A percentile compares a stretch with the other conserved stretches of the same genome.
Evolutionary conservation across 2,113 vertebrate species (phyloP).

Genomic region (Clarias magur): DNA sequence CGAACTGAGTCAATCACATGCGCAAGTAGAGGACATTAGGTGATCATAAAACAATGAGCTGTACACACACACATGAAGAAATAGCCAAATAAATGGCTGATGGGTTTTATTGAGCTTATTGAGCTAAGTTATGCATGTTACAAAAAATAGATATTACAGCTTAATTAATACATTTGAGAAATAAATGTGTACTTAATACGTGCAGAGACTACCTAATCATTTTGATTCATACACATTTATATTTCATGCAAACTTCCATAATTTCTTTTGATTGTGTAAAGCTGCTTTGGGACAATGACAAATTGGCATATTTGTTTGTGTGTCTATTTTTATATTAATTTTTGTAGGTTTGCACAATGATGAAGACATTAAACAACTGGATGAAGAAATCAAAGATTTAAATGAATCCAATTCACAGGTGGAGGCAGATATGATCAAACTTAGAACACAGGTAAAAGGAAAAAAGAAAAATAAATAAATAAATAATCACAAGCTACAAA

Average conservation of each 20-base stretch:
- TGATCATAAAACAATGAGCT: conserved; percentile 51
- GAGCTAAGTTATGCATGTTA: background rate
- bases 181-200: background rate
- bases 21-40: background rate
- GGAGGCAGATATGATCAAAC: conserved; percentile 99
- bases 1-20: conserved; percentile 65
- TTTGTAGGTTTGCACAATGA: conserved; percentile 91
- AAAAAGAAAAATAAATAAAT: background rate
- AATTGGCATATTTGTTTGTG: background rate
- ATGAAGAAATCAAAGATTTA: conserved; percentile 98
- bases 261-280: too few species aligned
- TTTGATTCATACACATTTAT: too few species aligned
- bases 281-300: too few species aligned
- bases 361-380: conserved; percentile 97
- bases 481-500: background rate
- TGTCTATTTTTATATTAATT: conserved; percentile 6
- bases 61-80: background rate
- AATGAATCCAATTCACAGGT: conserved; percentile 97
- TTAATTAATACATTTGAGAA: background rate
- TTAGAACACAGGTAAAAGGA: conserved; percentile 91
- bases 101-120: background rate
- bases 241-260: too few species aligned
- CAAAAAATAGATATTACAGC: background rate
- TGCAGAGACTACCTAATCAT: too few species aligned
- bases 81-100: background rate